These are phyloP conservation scores for Himalopsyche tibetana DNA, from an alignment of 2,888 invertebrate species.

Conservation along the genomic window DNA sequence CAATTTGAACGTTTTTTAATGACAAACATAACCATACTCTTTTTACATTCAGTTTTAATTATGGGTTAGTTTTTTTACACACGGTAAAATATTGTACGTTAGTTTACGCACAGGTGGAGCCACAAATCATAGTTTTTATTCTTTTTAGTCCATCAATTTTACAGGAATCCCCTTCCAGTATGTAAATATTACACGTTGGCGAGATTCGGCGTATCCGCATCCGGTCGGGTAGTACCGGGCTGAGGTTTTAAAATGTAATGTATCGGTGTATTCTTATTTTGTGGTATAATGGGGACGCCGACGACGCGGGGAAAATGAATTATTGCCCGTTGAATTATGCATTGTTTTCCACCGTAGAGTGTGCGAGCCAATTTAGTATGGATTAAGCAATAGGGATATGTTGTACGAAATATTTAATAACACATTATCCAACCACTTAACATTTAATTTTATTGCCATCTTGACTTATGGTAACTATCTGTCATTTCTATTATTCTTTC, in stretches of 20 bases:
- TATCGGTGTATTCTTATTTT: slow-evolving; percentile 56
- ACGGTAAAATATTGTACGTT: neutral
- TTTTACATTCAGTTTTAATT: too few species aligned
- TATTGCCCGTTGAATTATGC: slow-evolving; percentile 65
- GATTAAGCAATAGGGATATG: slow-evolving; percentile 27
- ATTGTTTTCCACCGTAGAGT: slow-evolving; percentile 59
- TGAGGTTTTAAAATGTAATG: slow-evolving; percentile 44
- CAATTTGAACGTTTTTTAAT: too few species aligned
- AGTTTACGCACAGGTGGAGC: neutral
- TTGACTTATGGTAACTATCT: too few species aligned
- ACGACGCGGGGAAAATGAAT: slow-evolving; percentile 61
- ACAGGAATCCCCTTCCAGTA: neutral
- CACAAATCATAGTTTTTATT: slow-evolving; percentile 32
- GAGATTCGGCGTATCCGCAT: slow-evolving; percentile 41
- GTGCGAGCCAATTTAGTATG: slow-evolving; percentile 61
- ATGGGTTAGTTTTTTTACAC: neutral
- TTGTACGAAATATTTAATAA: neutral
- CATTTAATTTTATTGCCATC: too few species aligned
- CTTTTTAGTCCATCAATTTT: slow-evolving; percentile 36
- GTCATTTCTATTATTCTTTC: too few species aligned
- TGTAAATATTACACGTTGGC: slow-evolving; percentile 2
- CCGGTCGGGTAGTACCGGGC: slow-evolving; percentile 19
- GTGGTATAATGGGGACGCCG: slow-evolving; percentile 50
- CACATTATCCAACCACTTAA: too few species aligned
- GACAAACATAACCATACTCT: too few species aligned